These are phyloP conservation scores for Phalacrocorax brasilianus DNA, from an alignment of 2,113 vertebrate species.

Conservation along the genomic window DNA sequence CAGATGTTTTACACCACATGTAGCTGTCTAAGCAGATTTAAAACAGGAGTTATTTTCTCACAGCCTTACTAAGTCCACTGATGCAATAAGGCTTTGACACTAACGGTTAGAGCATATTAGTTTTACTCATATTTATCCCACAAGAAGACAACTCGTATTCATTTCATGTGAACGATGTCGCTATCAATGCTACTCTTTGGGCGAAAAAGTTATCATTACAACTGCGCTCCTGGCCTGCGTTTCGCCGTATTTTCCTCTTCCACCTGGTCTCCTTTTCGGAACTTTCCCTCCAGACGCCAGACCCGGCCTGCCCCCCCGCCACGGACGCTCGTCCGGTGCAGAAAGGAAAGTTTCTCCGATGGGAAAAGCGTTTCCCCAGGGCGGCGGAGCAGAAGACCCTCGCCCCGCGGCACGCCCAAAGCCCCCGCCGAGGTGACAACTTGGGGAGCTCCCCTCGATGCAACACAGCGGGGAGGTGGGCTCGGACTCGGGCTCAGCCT, in stretches of 20 bases:
- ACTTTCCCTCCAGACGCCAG: too few relatives aligned
- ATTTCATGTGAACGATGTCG: neutral
- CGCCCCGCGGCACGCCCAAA: neutral
- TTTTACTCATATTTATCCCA: neutral
- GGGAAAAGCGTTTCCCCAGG: too few relatives aligned
- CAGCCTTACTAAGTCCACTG: neutral
- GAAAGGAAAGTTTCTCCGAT: rapidly evolving
- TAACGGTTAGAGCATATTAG: neutral
- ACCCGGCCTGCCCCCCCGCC: neutral
- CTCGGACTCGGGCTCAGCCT: too few relatives aligned
- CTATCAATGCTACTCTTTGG: rapidly evolving
- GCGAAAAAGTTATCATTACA: rapidly evolving
- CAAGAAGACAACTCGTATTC: rapidly evolving
- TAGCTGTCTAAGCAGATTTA: neutral
- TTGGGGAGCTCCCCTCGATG: neutral
- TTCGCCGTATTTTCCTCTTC: rapidly evolving
- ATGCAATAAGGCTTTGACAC: rapidly evolving
- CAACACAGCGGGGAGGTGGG: too few relatives aligned
- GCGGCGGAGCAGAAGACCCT: rapidly evolving
- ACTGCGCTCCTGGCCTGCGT: neutral
- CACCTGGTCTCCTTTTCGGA: rapidly evolving
- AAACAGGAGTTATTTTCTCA: neutral
- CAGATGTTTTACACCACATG: rapidly evolving
- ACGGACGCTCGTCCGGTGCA: rapidly evolving
- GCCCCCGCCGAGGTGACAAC: neutral